Conservation (phyloP, 2,113 vertebrate genomes). For the Sturnira hondurensis region DNA sequence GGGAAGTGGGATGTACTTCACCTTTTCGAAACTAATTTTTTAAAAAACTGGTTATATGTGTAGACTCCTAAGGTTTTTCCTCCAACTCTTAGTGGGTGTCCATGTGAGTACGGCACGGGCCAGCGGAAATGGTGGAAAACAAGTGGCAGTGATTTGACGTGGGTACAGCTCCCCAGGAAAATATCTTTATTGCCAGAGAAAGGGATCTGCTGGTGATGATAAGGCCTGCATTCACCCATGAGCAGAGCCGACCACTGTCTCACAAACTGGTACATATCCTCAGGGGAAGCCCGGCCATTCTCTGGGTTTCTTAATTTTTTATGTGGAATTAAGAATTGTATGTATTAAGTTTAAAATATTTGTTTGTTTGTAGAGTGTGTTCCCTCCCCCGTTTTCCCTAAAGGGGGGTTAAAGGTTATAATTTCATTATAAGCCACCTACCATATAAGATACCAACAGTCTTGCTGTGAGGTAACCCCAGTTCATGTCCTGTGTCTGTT, state of each 20-base stretch:
- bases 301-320: background rate
- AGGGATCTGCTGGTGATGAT: background rate
- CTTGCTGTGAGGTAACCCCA: background rate
- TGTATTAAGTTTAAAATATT: background rate
- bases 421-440: background rate
- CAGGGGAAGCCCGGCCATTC: background rate
- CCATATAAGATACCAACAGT: background rate
- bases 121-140: background rate
- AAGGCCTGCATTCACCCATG: background rate
- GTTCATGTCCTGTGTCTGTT: background rate
- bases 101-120: background rate
- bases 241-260: background rate
- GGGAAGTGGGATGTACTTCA: background rate
- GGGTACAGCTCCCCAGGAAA: background rate
- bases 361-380: background rate
- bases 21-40: background rate
- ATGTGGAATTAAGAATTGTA: background rate
- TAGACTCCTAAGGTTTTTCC: background rate
- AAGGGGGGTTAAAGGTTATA: background rate
- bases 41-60: background rate
- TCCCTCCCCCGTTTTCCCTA: background rate
- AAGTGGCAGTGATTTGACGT: background rate
- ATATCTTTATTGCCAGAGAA: background rate
- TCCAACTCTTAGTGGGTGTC: background rate
- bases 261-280: background rate